Conservation (phyloP, 2,113 vertebrate genomes). For the Trichechus manatus region DNA sequence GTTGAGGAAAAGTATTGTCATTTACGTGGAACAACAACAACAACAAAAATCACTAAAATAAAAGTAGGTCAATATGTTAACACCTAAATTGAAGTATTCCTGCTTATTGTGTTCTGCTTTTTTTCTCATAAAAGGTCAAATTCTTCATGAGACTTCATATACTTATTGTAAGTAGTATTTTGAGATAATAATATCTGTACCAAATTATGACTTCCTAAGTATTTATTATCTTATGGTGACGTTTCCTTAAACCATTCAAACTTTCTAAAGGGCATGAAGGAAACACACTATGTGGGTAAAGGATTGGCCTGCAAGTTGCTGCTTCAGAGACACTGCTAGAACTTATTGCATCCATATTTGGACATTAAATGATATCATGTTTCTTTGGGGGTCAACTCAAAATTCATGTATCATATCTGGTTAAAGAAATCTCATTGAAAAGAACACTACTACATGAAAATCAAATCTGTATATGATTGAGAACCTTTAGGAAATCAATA, state of each 20-base stretch:
- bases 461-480: conserved; percentile 71
- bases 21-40: conserved; percentile 61
- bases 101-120: conserved; percentile 18
- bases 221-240: neutral
- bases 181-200: conserved; percentile 29
- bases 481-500: conserved; percentile 67
- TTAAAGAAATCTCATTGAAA: conserved; percentile 82
- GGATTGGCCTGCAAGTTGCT: conserved; percentile 62
- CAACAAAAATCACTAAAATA: conserved; percentile 71
- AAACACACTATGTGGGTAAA: conserved; percentile 73
- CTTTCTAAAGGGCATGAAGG: conserved; percentile 58
- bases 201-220: neutral
- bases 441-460: conserved; percentile 50
- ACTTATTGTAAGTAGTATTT: conserved; percentile 3
- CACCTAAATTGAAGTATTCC: conserved; percentile 34
- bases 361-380: conserved; percentile 80
- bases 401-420: conserved; percentile 81
- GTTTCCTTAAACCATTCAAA: conserved; percentile 34
- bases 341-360: conserved; percentile 73
- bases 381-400: conserved; percentile 80
- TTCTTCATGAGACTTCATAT: conserved; percentile 10
- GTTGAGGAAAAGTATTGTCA: conserved; percentile 75
- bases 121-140: conserved; percentile 41
- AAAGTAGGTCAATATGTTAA: conserved; percentile 66
- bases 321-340: conserved; percentile 69